Evolutionary conservation across 1,140 invertebrate genomes (phyloP), one percentile per base, ranked within the genome.

Genomic region (Neelides sp.): DNA sequence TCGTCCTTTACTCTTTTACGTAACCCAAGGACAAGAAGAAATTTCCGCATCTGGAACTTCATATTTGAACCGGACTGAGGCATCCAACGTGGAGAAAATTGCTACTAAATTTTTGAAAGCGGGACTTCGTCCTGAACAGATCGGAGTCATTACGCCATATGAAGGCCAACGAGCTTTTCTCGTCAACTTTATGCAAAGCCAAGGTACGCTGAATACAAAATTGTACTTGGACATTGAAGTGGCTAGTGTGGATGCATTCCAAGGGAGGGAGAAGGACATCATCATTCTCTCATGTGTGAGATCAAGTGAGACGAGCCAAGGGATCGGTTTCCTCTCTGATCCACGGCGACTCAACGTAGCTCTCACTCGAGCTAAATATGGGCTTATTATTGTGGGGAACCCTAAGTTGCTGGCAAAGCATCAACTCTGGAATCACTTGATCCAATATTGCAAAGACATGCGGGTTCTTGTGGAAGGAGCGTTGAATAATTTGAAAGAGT

Each of bases 101-200:
- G 86, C 89, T 0, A 96, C 91, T 0, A 75, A 85, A 35, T 94
- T 97, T 61, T 69, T 99, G 4, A 83, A 93, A 61, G 85, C 85
- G 8, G 94, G 95, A 4, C 83, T 99, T 0, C 87, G 92, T 62
- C 94, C 96, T 0, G 91, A 96, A 61, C 95, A 98, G 67, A 98
- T 99, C 49, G 96, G 96, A n/a, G 90, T 98, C 23, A 96, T 99
- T 36, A 99, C 96, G 0, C 96, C 96, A 0, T 99, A 99, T 59
- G 95, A 98, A 70, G 57, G 96, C 0, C 96, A 99, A 65, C 71
- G 96, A n/a, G 92, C 94, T 0, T 98, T 95, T 68, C 71, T 98
- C 40, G 69, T 88, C 0, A 93, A 98, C 63, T 94, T 97, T 62
- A 98, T 98, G 93, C 94, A 98, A 65, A 95, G 96, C 64, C 94